These are phyloP conservation scores for Acanthochromis polyacanthus DNA, from an alignment of 2,113 vertebrate genomes.

Conservation along the genomic window DNA sequence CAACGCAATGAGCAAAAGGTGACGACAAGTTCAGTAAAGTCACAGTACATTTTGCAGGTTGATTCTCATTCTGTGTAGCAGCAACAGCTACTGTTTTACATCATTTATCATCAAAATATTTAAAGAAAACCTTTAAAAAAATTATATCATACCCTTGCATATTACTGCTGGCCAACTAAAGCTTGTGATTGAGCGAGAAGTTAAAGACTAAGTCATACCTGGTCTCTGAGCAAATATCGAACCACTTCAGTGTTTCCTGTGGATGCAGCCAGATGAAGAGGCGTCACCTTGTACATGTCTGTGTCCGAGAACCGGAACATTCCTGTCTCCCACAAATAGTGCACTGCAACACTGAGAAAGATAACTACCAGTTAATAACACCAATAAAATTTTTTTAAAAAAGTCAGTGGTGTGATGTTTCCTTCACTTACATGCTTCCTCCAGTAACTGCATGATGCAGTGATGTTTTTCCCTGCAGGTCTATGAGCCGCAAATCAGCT, in stretches of 20 bases:
- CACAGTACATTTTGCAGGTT: neutral
- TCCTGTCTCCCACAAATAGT: slow-evolving; percentile 85
- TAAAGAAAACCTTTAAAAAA: too few species aligned
- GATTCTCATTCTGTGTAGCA: neutral
- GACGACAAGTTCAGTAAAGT: too few species aligned
- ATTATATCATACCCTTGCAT: too few species aligned
- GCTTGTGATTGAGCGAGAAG: neutral
- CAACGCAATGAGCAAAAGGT: too few species aligned
- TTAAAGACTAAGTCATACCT: slow-evolving; percentile 64
- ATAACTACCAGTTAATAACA: slow-evolving; percentile 24
- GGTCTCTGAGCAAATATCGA: slow-evolving; percentile 81
- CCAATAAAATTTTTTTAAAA: too few species aligned
- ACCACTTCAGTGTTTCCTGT: slow-evolving; percentile 85
- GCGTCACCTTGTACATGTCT: slow-evolving; percentile 82
- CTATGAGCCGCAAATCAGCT: slow-evolving; percentile 78
- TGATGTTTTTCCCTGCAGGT: slow-evolving; percentile 82
- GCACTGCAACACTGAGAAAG: slow-evolving; percentile 79
- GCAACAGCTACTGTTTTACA: neutral
- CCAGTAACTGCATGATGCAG: slow-evolving; percentile 86
- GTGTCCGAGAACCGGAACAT: slow-evolving; percentile 85
- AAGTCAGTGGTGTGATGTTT: neutral
- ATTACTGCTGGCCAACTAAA: neutral
- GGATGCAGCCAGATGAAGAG: slow-evolving; percentile 85
- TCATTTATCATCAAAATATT: neutral
- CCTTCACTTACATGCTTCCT: slow-evolving; percentile 82